These are phyloP conservation scores for Typhlichthys eigenmanni DNA, from an alignment of 2,797 vertebrate genomes.

Conservation along the genomic window DNA sequence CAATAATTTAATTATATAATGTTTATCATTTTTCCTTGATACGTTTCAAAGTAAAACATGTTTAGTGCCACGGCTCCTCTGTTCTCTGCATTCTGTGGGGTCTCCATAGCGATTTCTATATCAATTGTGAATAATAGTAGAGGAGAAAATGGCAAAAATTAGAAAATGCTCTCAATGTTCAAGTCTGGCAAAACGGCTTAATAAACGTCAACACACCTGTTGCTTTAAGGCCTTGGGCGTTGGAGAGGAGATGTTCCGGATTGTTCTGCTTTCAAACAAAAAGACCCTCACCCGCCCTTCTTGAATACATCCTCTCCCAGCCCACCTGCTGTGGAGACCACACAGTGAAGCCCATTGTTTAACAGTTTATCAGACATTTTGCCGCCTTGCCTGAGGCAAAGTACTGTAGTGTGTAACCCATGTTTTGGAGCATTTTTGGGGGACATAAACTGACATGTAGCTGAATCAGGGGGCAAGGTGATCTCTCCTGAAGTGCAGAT, in stretches of 20 bases:
- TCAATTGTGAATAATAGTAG: too few species aligned
- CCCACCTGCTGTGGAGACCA: conserved; percentile 14
- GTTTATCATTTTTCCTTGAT: not conserved
- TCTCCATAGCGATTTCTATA: too few species aligned
- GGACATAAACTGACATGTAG: conserved; percentile 32
- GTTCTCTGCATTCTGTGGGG: too few species aligned
- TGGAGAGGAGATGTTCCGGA: not conserved
- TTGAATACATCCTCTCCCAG: conserved; percentile 4
- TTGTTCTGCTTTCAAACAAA: conserved; percentile 20
- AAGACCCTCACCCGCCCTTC: conserved; percentile 9
- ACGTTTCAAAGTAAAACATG: not conserved
- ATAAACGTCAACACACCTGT: conserved; percentile 1
- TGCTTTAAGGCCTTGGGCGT: conserved; percentile 7
- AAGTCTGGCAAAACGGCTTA: not conserved
- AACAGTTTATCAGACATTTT: conserved; percentile 21
- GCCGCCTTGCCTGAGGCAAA: conserved; percentile 16
- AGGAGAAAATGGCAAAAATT: too few species aligned
- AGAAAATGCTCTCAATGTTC: too few species aligned
- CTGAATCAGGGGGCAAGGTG: conserved; percentile 11
- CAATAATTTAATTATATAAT: not conserved
- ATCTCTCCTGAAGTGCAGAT: conserved; percentile 45
- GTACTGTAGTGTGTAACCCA: not conserved
- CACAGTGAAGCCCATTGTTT: conserved; percentile 19
- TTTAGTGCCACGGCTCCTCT: not conserved
- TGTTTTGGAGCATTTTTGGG: conserved; percentile 29